Conservation (phyloP, 2,888 invertebrate species). For the Aphelenchoides bicaudatus region DNA sequence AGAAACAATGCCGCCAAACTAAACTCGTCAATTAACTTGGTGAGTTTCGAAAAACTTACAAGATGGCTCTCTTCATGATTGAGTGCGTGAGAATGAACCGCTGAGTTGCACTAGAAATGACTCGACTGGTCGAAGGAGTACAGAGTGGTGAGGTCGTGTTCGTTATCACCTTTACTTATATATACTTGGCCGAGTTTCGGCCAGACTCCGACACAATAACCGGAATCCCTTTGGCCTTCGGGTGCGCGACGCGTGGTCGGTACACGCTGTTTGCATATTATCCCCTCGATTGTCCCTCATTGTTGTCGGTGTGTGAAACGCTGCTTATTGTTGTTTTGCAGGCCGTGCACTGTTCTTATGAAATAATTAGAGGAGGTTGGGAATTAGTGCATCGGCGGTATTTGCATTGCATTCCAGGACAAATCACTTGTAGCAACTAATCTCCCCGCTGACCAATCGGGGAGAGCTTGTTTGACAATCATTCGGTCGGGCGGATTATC, state of each 20-base stretch:
- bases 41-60: background rate
- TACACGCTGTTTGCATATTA: no score
- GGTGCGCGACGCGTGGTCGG: background rate
- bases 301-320: no score
- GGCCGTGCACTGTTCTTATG: conserved; percentile 1
- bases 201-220: background rate
- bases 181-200: no score
- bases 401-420: no score
- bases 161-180: background rate
- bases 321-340: background rate
- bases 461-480: no score
- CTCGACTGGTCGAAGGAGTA: background rate
- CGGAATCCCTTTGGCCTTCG: conserved; percentile 7
- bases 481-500: background rate
- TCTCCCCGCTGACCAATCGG: no score
- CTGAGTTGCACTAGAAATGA: background rate
- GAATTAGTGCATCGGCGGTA: no score
- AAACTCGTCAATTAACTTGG: background rate
- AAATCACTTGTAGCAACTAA: no score
- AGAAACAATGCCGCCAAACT: conserved; percentile 8
- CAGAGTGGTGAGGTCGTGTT: background rate
- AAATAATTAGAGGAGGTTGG: no score
- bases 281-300: no score
- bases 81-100: background rate
- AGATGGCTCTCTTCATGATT: conserved; percentile 4